A percentile compares a stretch with the other conserved stretches of the same genome.
Conservation (phyloP, 2,888 invertebrate genomes). For the Lochmaea capreae region DNA sequence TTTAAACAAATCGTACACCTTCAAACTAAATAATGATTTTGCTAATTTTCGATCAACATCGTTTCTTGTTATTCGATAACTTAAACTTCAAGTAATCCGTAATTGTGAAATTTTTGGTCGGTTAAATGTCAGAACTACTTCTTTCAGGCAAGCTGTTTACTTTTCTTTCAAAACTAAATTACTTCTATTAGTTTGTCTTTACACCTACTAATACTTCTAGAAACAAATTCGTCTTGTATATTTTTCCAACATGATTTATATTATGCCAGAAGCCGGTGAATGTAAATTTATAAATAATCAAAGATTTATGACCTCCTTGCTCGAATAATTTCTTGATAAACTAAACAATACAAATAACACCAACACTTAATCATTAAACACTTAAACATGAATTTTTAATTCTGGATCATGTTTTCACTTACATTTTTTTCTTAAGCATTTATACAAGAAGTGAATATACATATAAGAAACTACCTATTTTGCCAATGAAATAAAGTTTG, state of each 20-base stretch:
- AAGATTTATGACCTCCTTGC: neutral
- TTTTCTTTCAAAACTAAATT: neutral
- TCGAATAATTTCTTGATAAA: conserved; percentile 2
- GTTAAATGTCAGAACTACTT: neutral
- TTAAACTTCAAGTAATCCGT: too few species aligned
- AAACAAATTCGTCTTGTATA: conserved; percentile 7
- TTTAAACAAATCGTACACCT: too few species aligned
- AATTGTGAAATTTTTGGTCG: neutral
- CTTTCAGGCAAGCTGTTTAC: neutral
- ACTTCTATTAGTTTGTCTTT: neutral
- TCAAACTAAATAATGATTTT: too few species aligned
- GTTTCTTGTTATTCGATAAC: neutral
- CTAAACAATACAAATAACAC: conserved; percentile 19
- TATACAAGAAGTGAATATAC: too few species aligned
- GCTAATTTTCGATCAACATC: too few species aligned
- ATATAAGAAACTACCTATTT: too few species aligned
- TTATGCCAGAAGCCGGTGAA: neutral
- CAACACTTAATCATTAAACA: neutral
- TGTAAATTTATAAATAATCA: conserved; percentile 17
- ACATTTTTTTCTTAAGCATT: neutral
- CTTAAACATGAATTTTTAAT: neutral
- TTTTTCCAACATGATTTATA: neutral
- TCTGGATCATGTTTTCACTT: neutral
- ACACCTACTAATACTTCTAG: neutral
- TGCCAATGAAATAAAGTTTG: too few species aligned